Base-by-base conservation (phyloP, 2,888 invertebrate genomes). In the Melangyna quadrimaculata region DNA sequence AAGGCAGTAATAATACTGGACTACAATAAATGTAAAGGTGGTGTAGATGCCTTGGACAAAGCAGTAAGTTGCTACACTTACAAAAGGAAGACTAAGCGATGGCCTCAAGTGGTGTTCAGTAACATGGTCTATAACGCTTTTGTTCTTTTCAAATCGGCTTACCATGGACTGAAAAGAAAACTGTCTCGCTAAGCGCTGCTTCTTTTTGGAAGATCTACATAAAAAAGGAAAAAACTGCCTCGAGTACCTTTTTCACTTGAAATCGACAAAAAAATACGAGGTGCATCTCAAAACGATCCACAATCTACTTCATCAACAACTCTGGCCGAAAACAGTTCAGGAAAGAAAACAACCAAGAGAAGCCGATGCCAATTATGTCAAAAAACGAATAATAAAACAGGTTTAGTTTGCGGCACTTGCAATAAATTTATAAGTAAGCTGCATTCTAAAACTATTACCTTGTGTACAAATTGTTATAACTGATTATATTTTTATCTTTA, bases 11-110 rank as follows among this genome's bases (percentile, higher is more conserved):
- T 59, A 59, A 35, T 40, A 17, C 22, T 59, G 12, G 37, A 37
- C 12, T 59, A 59, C 59, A 37, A 59, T 12, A 37, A 59, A 59
- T 32, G 59, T 35, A 32, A 59, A 59, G 57, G 32, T 17, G 57
- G 12, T 24, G 24, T 48, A 48, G 22, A 48, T 14, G 24, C 48
- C 10, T 48, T 48, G 5, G n/a, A n/a, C n/a, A 48, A 48, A 22
- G 48, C 48, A 19, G 48, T 48, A 10, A 22, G 48, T 48, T 19
- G 48, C 22, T 48, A 48, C 10, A 51, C 5, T 51, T 51, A 24
- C 24, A 51, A 51, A 24, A 24, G 51, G 12, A 51, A 43, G 9
- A 19, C 17, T 9, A 43, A 43, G 17, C 24, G 51, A 14, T 51
- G 24, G 24, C 51, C 51, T 29, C n/a, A n/a, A n/a, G n/a, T n/a